These are phyloP conservation scores for Cataglyphis livida DNA, from an alignment of 2,888 invertebrate genomes.

Conservation along the genomic window DNA sequence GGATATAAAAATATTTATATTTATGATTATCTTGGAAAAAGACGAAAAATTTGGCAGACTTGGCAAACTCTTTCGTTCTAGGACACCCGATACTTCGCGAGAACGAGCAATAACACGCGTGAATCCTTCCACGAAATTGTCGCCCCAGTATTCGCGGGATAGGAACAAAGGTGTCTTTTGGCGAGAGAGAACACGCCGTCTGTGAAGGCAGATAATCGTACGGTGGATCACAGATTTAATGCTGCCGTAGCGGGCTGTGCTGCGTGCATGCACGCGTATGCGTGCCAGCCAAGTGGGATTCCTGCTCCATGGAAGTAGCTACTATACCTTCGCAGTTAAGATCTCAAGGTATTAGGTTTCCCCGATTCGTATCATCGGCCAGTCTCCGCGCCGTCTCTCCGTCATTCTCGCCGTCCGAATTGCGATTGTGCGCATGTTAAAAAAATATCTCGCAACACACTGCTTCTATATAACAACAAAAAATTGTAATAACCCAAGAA, in stretches of 20 bases:
- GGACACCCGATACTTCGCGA: slow-evolving; percentile 39
- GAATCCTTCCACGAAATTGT: slow-evolving; percentile 52
- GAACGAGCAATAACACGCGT: slow-evolving; percentile 55
- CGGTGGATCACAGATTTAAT: slow-evolving; percentile 70
- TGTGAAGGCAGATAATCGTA: slow-evolving; percentile 68
- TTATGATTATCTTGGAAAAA: neutral
- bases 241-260: slow-evolving; percentile 57
- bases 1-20: neutral
- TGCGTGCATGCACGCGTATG: slow-evolving; percentile 43
- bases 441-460: slow-evolving; percentile 9
- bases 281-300: slow-evolving; percentile 68
- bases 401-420: slow-evolving; percentile 65
- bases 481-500: neutral
- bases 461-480: neutral
- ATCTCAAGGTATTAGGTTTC: slow-evolving; percentile 81
- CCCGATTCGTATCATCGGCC: slow-evolving; percentile 81
- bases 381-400: slow-evolving; percentile 75
- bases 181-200: slow-evolving; percentile 72
- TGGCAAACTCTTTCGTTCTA: neutral
- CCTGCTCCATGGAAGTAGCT: slow-evolving; percentile 79
- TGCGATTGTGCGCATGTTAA: neutral
- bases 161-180: slow-evolving; percentile 40
- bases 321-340: slow-evolving; percentile 79
- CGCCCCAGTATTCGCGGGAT: slow-evolving; percentile 21
- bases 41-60: slow-evolving; percentile 1